Evolutionary conservation across 2,113 vertebrate species (phyloP).

Genomic region (Macrotis lagotis): DNA sequence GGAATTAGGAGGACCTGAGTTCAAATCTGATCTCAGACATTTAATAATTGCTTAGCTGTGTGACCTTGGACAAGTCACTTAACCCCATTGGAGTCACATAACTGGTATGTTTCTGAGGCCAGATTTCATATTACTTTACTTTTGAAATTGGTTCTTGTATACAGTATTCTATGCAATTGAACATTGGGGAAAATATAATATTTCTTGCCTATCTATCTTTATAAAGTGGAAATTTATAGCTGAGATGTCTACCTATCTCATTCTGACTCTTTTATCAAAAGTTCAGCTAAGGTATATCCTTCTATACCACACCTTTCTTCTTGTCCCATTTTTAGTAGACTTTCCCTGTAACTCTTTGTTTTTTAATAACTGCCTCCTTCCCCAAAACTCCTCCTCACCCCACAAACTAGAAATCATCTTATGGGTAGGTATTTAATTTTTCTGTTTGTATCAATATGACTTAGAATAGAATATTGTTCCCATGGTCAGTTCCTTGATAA

Average conservation of each 20-base stretch:
- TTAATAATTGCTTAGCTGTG: too few species aligned
- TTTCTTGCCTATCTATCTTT: neutral
- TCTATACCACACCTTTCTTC: neutral
- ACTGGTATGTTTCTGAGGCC: neutral
- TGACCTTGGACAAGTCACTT: too few species aligned
- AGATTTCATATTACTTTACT: neutral
- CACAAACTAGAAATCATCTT: neutral
- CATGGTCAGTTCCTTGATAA: neutral
- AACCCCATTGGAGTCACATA: too few species aligned
- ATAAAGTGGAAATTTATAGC: neutral
- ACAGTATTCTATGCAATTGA: neutral
- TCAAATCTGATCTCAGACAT: too few species aligned
- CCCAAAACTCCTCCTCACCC: rapidly evolving
- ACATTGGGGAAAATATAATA: too few species aligned
- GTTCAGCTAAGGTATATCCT: neutral
- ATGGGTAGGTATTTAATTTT: neutral
- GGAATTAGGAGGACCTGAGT: too few species aligned
- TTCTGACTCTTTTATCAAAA: neutral
- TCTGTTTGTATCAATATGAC: neutral
- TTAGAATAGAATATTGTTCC: neutral
- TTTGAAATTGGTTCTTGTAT: neutral
- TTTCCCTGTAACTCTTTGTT: neutral
- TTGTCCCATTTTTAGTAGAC: neutral
- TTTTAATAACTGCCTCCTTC: neutral
- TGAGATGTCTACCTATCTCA: neutral